Evolutionary conservation across 1,140 invertebrate species (phyloP).

Genomic region (Aleiodes sp.): DNA sequence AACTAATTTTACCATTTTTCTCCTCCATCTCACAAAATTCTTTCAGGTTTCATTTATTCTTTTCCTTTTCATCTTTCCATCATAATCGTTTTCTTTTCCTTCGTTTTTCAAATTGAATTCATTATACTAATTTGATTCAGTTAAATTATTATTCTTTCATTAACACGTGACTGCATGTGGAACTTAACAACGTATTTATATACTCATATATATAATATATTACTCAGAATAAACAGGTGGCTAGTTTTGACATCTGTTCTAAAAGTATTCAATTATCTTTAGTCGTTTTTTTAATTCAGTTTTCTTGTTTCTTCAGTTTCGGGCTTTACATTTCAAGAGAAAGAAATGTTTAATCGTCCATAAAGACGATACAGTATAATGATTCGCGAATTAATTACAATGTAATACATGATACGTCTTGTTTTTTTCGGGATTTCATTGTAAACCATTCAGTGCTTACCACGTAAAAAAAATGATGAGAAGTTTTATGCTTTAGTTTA

Average conservation of each 20-base stretch:
- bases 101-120: constrained; percentile 39
- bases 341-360: too few species aligned
- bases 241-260: constrained; percentile 47
- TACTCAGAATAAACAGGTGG: constrained; percentile 57
- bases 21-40: not conserved
- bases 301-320: constrained; percentile 43
- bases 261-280: not conserved
- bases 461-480: not conserved
- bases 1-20: constrained; percentile 24
- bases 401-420: not conserved
- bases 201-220: constrained; percentile 46
- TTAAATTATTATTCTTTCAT: constrained; percentile 25
- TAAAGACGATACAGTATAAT: not conserved
- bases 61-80: constrained; percentile 34
- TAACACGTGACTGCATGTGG: constrained; percentile 58
- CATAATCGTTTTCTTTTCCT: constrained; percentile 24
- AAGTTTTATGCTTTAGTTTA: not conserved
- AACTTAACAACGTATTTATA: constrained; percentile 57
- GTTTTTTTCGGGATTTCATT: not conserved
- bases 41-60: constrained; percentile 16
- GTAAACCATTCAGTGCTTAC: not conserved
- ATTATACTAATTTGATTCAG: constrained; percentile 60
- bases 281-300: constrained; percentile 29
- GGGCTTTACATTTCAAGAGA: too few species aligned
- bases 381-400: not conserved